Conservation (phyloP, 1,140 invertebrate species). For the Aphelinus certus region DNA sequence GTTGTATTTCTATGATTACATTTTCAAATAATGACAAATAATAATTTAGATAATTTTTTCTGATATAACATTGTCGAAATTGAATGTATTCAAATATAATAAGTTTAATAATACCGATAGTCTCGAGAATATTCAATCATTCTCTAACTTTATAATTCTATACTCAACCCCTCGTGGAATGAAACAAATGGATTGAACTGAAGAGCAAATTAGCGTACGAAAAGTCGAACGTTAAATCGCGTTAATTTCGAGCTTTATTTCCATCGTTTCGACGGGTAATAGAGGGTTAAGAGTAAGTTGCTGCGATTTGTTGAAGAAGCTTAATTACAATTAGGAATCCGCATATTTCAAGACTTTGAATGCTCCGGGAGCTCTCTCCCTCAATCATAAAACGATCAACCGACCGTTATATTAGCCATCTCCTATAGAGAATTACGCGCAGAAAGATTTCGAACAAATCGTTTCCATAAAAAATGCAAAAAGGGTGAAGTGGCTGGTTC, state of each 20-base stretch:
- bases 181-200: neutral
- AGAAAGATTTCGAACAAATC: constrained; percentile 3
- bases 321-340: constrained; percentile 19
- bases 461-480: constrained; percentile 5
- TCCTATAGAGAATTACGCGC: neutral
- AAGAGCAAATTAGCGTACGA: neutral
- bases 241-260: constrained; percentile 6
- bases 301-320: constrained; percentile 7
- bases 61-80: too few species aligned
- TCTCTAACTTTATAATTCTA: too few species aligned
- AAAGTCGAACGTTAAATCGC: neutral
- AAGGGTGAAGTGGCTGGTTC: neutral
- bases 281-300: constrained; percentile 5
- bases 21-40: too few species aligned
- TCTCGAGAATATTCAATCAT: too few species aligned
- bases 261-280: neutral
- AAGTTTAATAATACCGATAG: too few species aligned
- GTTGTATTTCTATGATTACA: too few species aligned
- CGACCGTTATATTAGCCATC: constrained; percentile 1
- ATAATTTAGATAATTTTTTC: too few species aligned
- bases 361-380: neutral
- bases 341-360: constrained; percentile 35
- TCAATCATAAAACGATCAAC: constrained; percentile 10
- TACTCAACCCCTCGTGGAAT: too few species aligned
- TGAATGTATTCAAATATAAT: too few species aligned